Conservation (phyloP, 2,888 invertebrate species). For the Stenodera caucasica region DNA sequence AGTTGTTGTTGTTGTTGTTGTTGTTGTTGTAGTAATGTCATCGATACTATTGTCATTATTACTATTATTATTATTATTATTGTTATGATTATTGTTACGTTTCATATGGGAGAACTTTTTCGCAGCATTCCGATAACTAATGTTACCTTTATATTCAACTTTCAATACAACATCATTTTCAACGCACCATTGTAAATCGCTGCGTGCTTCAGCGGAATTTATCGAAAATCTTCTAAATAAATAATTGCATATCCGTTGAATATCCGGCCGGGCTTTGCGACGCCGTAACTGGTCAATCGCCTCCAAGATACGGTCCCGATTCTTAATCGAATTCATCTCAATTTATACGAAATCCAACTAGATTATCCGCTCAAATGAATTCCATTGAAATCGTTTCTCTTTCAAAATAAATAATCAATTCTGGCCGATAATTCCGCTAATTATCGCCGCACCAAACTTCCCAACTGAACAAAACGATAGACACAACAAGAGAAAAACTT, state of each 20-base stretch:
- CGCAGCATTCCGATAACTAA: conserved; percentile 81
- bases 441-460: too few relatives aligned
- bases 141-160: conserved; percentile 85
- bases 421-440: too few relatives aligned
- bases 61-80: background rate
- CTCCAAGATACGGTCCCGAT: conserved; percentile 76
- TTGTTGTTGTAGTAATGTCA: background rate
- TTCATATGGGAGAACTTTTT: conserved; percentile 63
- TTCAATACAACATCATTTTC: conserved; percentile 75
- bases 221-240: conserved; percentile 75
- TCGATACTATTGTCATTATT: background rate
- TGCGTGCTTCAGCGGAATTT: conserved; percentile 67
- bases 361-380: too few relatives aligned
- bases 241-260: conserved; percentile 80
- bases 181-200: conserved; percentile 74
- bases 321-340: conserved; percentile 59
- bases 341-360: too few relatives aligned
- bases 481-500: too few relatives aligned
- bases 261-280: conserved; percentile 82
- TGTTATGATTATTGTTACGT: conserved; percentile 34
- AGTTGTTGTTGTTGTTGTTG: too few relatives aligned
- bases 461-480: too few relatives aligned
- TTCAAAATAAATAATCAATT: too few relatives aligned
- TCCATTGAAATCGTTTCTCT: too few relatives aligned
- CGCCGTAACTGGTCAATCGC: conserved; percentile 82